Conservation (phyloP, 2,797 vertebrate genomes). For the Alosa sapidissima region DNA sequence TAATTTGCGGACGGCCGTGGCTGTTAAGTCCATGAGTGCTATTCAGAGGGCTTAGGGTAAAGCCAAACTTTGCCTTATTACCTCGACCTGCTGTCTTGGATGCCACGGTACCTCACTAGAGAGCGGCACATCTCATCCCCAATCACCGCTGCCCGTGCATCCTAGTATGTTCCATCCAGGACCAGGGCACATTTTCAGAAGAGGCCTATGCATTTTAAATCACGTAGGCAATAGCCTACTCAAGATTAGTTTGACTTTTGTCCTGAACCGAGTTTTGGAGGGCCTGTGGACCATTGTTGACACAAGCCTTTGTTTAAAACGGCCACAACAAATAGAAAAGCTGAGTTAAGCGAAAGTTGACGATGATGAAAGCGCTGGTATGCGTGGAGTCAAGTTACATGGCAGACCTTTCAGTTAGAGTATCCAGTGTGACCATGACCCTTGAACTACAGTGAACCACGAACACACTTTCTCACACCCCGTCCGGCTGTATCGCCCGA, state of each 20-base stretch:
- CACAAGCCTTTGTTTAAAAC: slow-evolving; percentile 4
- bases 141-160: background rate
- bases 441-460: slow-evolving; percentile 29
- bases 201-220: background rate
- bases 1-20: slow-evolving; percentile 59
- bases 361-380: slow-evolving; percentile 25
- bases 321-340: slow-evolving; percentile 3
- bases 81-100: slow-evolving; percentile 39
- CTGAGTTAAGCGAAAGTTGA: slow-evolving; percentile 3
- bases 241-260: background rate
- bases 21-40: slow-evolving; percentile 79
- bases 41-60: slow-evolving; percentile 59
- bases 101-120: background rate
- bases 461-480: slow-evolving; percentile 16
- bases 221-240: background rate
- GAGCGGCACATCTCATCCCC: background rate
- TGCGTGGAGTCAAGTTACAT: slow-evolving; percentile 21
- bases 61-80: slow-evolving; percentile 47
- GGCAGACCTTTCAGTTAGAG: slow-evolving; percentile 6
- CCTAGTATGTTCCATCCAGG: background rate
- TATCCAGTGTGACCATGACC: slow-evolving; percentile 26
- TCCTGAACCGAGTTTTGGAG: background rate
- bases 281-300: background rate
- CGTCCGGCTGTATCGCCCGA: background rate
- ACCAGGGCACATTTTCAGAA: background rate